Conservation (phyloP, 53 echinoderm and acorn worm genomes). For the Actinopyga echinites region DNA sequence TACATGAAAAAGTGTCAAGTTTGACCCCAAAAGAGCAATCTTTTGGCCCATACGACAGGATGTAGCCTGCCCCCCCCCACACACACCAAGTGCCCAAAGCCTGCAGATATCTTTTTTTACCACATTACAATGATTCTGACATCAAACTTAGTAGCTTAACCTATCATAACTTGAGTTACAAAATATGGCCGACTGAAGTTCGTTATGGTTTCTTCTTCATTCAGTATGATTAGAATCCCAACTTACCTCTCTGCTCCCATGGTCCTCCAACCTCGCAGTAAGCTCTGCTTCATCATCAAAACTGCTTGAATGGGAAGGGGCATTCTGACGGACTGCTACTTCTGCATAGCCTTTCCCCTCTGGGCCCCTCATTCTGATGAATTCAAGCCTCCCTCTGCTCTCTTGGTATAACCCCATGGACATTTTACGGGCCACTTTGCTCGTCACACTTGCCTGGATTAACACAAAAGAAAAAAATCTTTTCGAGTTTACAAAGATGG, state of each 20-base stretch:
- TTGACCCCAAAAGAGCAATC: too few relatives aligned
- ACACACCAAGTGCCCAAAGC: too few relatives aligned
- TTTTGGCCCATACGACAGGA: too few relatives aligned
- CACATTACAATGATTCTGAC: too few relatives aligned
- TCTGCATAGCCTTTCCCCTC: constrained; percentile 98
- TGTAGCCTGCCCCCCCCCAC: too few relatives aligned
- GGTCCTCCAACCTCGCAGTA: not conserved
- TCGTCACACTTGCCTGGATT: constrained; percentile 80
- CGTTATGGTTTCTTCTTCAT: too few relatives aligned
- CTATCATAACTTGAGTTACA: not conserved
- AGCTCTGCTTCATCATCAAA: constrained; percentile 30
- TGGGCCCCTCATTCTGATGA: constrained; percentile 95
- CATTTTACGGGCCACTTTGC: constrained; percentile 72
- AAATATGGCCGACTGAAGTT: too few relatives aligned
- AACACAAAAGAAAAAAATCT: not conserved
- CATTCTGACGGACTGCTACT: constrained; percentile 81
- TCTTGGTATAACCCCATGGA: constrained; percentile 85
- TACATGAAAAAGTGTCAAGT: too few relatives aligned
- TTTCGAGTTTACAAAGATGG: not conserved
- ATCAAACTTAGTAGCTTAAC: not conserved
- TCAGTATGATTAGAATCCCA: too few relatives aligned
- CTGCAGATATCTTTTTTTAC: too few relatives aligned
- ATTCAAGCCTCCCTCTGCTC: constrained; percentile 78
- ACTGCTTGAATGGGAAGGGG: constrained; percentile 5
- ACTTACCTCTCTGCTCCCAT: constrained; percentile 28